These are phyloP conservation scores for Archilochus colubris DNA, from an alignment of 2,113 vertebrate genomes.

Conservation along the genomic window DNA sequence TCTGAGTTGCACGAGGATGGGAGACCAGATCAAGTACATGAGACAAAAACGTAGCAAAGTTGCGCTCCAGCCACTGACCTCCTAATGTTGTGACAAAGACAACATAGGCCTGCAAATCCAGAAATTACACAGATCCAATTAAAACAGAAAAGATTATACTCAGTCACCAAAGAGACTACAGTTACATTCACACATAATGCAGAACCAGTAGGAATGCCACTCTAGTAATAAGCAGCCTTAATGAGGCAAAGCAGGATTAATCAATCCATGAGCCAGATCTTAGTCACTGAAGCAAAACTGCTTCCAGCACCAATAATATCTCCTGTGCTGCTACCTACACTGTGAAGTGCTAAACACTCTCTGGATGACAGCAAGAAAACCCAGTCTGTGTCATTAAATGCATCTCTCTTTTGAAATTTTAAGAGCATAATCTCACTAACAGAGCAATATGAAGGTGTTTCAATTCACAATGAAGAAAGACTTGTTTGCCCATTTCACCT, in stretches of 20 bases:
- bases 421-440: not conserved
- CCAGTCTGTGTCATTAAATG: not conserved
- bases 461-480: not conserved
- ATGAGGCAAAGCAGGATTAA: not conserved
- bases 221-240: not conserved
- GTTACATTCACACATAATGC: not conserved
- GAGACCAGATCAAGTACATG: conserved; percentile 95
- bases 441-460: not conserved
- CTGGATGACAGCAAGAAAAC: not conserved
- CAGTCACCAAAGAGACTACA: not conserved
- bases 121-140: not conserved
- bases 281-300: not conserved
- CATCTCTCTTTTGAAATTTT: not conserved
- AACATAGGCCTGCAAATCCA: conserved; percentile 89
- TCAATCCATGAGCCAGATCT: not conserved
- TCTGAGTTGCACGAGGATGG: conserved; percentile 96
- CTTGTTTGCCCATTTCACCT: not conserved
- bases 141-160: not conserved
- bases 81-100: conserved; percentile 95
- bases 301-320: not conserved
- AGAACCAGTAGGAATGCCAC: not conserved
- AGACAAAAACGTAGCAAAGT: conserved; percentile 93
- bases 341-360: not conserved
- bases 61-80: conserved; percentile 97
- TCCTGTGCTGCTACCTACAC: too few species aligned